A percentile compares a stretch with the other conserved stretches of the same genome.
These are phyloP conservation scores for Drosophila basisetae DNA, from an alignment of 2,888 invertebrate species.

Conservation along the genomic window DNA sequence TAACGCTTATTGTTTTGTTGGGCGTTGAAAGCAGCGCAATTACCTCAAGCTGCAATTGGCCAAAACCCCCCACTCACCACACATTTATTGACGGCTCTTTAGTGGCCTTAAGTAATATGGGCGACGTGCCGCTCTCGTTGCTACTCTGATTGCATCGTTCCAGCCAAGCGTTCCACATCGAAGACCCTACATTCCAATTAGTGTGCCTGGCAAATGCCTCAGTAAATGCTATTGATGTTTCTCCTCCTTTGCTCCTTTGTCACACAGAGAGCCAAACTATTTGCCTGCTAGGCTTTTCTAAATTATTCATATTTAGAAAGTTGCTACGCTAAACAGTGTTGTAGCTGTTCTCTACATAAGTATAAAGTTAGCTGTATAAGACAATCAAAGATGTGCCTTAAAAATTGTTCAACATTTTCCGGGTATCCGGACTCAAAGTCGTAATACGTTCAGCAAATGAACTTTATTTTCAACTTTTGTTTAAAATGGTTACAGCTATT, in stretches of 20 bases:
- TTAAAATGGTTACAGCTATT: conserved; percentile 6
- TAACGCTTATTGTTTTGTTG: conserved; percentile 57
- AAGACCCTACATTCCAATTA: conserved; percentile 33
- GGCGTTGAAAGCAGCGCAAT: conserved; percentile 61
- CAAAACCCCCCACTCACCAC: conserved; percentile 18
- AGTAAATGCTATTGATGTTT: conserved; percentile 24
- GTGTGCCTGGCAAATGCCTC: conserved; percentile 12
- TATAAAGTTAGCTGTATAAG: neutral
- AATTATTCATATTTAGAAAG: neutral
- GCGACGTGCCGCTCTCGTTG: conserved; percentile 31
- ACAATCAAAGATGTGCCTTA: neutral
- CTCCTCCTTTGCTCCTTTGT: neutral
- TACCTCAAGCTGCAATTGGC: conserved; percentile 56
- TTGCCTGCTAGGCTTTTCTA: neutral
- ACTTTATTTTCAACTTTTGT: conserved; percentile 5
- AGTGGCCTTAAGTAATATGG: conserved; percentile 56
- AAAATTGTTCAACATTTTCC: neutral
- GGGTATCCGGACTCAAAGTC: neutral
- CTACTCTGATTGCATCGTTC: conserved; percentile 10
- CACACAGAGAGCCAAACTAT: conserved; percentile 9
- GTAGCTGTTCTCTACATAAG: neutral
- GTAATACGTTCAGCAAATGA: neutral
- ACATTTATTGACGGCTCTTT: conserved; percentile 59
- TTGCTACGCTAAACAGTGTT: neutral
- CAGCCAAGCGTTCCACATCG: conserved; percentile 2